These are phyloP conservation scores for Lates calcarifer DNA, from an alignment of 2,113 vertebrate genomes.

Conservation along the genomic window DNA sequence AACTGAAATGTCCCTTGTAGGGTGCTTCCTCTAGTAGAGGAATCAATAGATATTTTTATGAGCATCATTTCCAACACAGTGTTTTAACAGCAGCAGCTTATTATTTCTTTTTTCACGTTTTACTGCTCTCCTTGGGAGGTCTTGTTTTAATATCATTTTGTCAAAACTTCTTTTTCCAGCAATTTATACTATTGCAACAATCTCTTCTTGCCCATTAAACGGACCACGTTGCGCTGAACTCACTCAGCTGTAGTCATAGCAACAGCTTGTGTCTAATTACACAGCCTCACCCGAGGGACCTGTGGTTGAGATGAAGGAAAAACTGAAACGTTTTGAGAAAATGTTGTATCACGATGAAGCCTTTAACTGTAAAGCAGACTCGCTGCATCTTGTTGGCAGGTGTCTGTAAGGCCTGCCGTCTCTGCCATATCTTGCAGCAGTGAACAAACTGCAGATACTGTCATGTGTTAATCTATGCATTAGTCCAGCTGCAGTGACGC, in stretches of 20 bases:
- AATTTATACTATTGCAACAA: slow-evolving; percentile 8
- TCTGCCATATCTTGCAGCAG: not conserved
- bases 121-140: not conserved
- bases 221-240: not conserved
- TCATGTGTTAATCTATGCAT: slow-evolving; percentile 18
- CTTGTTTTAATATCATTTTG: not conserved
- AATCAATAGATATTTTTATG: not conserved
- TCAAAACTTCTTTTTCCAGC: not conserved
- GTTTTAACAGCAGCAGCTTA: not conserved
- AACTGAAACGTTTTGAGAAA: not conserved
- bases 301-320: not conserved
- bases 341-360: not conserved
- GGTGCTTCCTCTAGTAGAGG: not conserved
- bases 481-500: slow-evolving; percentile 56
- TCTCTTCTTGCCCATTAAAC: not conserved
- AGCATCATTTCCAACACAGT: not conserved
- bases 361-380: not conserved
- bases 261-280: slow-evolving; percentile 63
- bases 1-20: not conserved
- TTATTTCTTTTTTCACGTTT: not conserved
- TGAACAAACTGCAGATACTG: not conserved
- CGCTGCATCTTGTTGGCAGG: not conserved
- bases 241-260: slow-evolving; percentile 55
- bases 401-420: not conserved
- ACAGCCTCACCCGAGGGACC: slow-evolving; percentile 14